These are phyloP conservation scores for Hypsibius dujardini DNA, from an alignment of 1,140 invertebrate genomes.

Conservation along the genomic window DNA sequence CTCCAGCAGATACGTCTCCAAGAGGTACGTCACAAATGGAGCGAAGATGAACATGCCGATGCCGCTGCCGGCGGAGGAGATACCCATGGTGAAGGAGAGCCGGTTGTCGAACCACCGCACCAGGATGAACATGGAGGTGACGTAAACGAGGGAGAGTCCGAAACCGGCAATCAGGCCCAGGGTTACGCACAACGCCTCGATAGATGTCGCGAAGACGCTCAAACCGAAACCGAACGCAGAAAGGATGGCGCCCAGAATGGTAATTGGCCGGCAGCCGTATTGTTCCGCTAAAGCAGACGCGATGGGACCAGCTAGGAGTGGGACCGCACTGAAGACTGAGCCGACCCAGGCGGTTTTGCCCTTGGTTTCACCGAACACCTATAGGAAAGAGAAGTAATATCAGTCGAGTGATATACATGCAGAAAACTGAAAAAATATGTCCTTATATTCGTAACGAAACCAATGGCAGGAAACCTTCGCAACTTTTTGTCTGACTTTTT, in stretches of 20 bases:
- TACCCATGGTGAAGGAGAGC: conserved; percentile 72
- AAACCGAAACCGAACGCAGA: conserved; percentile 60
- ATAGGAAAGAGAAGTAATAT: no score
- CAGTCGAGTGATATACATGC: no score
- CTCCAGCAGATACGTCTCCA: conserved; percentile 63
- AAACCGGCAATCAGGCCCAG: conserved; percentile 69
- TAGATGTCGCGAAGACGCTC: conserved; percentile 55
- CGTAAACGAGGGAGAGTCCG: conserved; percentile 66
- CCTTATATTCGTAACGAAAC: no score
- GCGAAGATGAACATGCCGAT: conserved; percentile 75
- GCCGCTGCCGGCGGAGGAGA: conserved; percentile 68
- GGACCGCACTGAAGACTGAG: conserved; percentile 67
- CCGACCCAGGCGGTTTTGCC: conserved; percentile 77
- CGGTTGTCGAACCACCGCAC: conserved; percentile 87
- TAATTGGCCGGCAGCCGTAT: conserved; percentile 60
- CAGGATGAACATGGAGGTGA: conserved; percentile 75
- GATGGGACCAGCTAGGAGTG: conserved; percentile 65
- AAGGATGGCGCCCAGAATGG: conserved; percentile 46
- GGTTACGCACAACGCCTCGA: conserved; percentile 59
- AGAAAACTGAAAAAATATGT: no score
- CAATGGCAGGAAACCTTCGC: no score
- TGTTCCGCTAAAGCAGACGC: conserved; percentile 69
- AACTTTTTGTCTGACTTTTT: no score
- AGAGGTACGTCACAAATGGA: conserved; percentile 55
- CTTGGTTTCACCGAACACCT: conserved; percentile 48